These are phyloP conservation scores for Osmoderma eremita DNA, from an alignment of 2,888 invertebrate species.

Conservation along the genomic window DNA sequence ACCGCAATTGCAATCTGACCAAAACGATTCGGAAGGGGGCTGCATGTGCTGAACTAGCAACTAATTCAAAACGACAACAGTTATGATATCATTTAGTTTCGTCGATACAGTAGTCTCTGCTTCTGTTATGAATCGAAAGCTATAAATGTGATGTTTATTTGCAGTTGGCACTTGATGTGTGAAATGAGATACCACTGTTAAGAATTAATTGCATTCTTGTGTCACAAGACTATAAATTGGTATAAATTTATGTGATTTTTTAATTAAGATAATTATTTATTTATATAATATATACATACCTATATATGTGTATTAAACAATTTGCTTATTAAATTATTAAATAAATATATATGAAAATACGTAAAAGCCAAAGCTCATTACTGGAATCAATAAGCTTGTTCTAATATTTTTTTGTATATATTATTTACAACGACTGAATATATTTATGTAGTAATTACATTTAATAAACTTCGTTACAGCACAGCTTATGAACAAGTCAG, in stretches of 20 bases:
- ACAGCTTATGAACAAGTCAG: slow-evolving; percentile 12
- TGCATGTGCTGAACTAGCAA: slow-evolving; percentile 78
- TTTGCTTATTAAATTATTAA: slow-evolving; percentile 36
- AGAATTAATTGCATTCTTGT: slow-evolving; percentile 52
- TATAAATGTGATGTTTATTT: slow-evolving; percentile 60
- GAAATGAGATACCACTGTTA: slow-evolving; percentile 51
- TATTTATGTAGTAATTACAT: slow-evolving; percentile 19
- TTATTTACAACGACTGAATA: not conserved
- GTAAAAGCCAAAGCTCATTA: slow-evolving; percentile 1
- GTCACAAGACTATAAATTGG: slow-evolving; percentile 46
- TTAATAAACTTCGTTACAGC: slow-evolving; percentile 22
- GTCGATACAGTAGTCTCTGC: slow-evolving; percentile 52
- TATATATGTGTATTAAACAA: slow-evolving; percentile 31
- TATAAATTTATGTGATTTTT: slow-evolving; percentile 49
- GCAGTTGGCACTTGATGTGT: slow-evolving; percentile 55
- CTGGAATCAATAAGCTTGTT: slow-evolving; percentile 16
- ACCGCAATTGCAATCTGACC: slow-evolving; percentile 81
- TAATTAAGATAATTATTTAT: slow-evolving; percentile 49
- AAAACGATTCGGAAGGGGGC: slow-evolving; percentile 82
- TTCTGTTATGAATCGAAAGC: slow-evolving; percentile 58
- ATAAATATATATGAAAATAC: slow-evolving; percentile 29
- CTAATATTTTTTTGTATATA: slow-evolving; percentile 4
- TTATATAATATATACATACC: slow-evolving; percentile 29
- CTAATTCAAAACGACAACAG: slow-evolving; percentile 44
- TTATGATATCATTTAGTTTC: slow-evolving; percentile 49